Base-by-base conservation (phyloP, 2,888 invertebrate genomes). In the Cephus sareptanus region DNA sequence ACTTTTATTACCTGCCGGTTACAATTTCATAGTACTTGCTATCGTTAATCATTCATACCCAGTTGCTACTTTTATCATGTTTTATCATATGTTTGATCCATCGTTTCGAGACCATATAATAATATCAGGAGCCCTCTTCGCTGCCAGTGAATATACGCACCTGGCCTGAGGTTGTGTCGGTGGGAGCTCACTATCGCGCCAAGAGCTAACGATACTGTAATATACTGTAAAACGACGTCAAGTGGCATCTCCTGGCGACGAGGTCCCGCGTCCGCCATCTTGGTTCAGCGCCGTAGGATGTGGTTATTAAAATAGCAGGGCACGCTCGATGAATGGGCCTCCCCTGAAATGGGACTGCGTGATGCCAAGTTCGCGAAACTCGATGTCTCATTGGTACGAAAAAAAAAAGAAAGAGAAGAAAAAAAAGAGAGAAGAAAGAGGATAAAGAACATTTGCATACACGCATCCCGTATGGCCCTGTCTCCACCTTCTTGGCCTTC, bases 401-500 rank as follows among this genome's bases (percentile, higher is more conserved):
- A 56, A 56, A 23, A 23, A 56, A 35, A 35, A 35, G 0, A 35
- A 12, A 12, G 0, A 3, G 34, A 35, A 35, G 31, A 31, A 3
- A 35, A 3, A 31, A 11, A 12, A 11, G n/a, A 2, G 56, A 23
- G 23, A 56, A 9, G 23, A 23, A 56, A 40, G 40, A 40, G 40
- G 40, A 84, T 83, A 82, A 82, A 77, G 83, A 84, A 85, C 83
- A 85, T 85, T 84, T 84, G 83, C 86, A 84, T 85, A 81, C 79
- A 79, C 78, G n/a, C 76, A 76, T 80, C 77, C 77, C 81, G 82
- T 77, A 75, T 80, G 23, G 56, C 23, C 23, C 56, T 56, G 56
- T 93, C 93, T 90, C 85, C 86, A 80, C 93, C 93, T 84, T 93
- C 93, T 79, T 92, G 90, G 76, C 92, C 92, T 87, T 93, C 93